Conservation (phyloP, 2,113 vertebrate species). For the Nicator chloris region DNA sequence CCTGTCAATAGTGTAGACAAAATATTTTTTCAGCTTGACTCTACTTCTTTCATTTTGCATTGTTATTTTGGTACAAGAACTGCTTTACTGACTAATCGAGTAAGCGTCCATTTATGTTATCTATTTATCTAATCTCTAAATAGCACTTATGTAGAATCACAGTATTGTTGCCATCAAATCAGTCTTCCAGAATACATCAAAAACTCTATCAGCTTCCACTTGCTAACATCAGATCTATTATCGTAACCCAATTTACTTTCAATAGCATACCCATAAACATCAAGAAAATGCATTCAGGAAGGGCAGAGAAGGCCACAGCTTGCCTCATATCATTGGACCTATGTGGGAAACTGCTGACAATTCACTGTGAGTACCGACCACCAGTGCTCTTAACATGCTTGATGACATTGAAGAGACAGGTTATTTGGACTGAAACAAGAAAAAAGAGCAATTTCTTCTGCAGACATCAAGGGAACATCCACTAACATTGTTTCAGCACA, state of each 20-base stretch:
- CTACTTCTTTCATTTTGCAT: neutral
- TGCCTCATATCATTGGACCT: neutral
- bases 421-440: neutral
- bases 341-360: neutral
- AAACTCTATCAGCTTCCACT: neutral
- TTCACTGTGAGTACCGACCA: neutral
- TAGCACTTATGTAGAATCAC: neutral
- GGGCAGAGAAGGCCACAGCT: neutral
- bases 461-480: neutral
- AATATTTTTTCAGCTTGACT: neutral
- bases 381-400: neutral
- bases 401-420: neutral
- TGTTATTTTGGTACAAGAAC: neutral
- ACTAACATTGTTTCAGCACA: neutral
- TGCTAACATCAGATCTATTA: neutral
- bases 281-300: neutral
- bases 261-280: neutral
- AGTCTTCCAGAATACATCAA: slow-evolving; percentile 8
- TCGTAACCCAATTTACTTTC: slow-evolving; percentile 6
- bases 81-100: neutral
- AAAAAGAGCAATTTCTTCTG: neutral
- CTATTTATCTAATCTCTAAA: neutral
- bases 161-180: neutral
- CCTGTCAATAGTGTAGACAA: neutral
- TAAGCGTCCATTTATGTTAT: neutral